Base-by-base conservation (phyloP, 2,113 vertebrate genomes). In the Struthidea cinerea region DNA sequence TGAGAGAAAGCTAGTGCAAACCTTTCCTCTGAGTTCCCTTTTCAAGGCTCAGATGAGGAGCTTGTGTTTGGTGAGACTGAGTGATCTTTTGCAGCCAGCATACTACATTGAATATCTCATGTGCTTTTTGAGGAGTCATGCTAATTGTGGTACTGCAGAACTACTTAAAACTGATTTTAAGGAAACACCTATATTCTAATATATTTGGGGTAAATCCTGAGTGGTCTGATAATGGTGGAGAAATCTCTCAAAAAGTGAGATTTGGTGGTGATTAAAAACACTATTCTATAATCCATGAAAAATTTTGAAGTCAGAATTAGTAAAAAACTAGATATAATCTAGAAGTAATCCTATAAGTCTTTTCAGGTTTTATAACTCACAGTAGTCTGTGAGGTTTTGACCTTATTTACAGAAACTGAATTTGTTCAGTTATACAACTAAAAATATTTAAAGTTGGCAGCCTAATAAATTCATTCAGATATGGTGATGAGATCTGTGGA, bases 401-500 rank as follows among this genome's bases (percentile, higher is more conserved):
- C 42, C n/a, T 74, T 84, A 87, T 96, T 94, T 94, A 96, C 28
- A 88, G 49, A 84, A 95, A 95, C 9, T 17, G 39, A 93, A 71
- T 74, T 93, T 94, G 27, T 85, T 86, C 50, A 95, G 82, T 41
- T 90, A 76, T 83, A 89, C 32, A 94, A 77, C 35, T 86, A 93
- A 89, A 83, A 11, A 1, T 86, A 26, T 57, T 67, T 86, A 44
- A 68, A 71, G 23, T 37, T 91, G 61, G 16, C 76, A 53, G 76
- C 50, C 68, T 70, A 70, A 81, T 81, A 85, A 76, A 52, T 83
- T 96, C 60, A 94, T 92, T 78, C 55, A 94, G 63, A 56, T 74
- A 80, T 41, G 60, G 42, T 92, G 78, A 96, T 92, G 79, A 97
- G 90, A 71, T 94, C 73, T 95, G 57, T 87, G 87, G 92, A 85